phyloP scores from a whole-genome alignment of 2,797 vertebrate species.

The Malacoraja senta region DNA sequence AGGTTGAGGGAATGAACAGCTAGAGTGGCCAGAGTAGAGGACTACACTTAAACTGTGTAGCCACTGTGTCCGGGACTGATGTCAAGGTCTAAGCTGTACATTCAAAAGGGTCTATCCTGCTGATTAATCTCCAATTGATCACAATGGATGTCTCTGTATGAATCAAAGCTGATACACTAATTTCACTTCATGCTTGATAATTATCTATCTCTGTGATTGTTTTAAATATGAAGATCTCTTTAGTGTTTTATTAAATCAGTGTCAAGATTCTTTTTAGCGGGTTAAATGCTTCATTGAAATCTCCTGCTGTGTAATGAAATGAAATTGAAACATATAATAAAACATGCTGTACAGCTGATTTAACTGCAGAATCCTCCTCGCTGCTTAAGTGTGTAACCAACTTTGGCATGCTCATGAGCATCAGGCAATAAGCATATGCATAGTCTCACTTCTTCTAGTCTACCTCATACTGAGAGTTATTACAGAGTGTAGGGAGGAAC shows the following conservation, averaged over 20 bases:
- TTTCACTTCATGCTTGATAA: slow-evolving; percentile 26
- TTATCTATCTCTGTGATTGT: slow-evolving; percentile 35
- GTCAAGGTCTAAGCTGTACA: too few relatives aligned
- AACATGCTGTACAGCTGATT: slow-evolving; percentile 90
- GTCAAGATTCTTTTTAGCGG: slow-evolving; percentile 47
- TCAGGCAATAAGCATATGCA: slow-evolving; percentile 13
- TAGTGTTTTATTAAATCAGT: slow-evolving; percentile 38
- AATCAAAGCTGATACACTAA: slow-evolving; percentile 11
- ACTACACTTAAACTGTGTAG: too few relatives aligned
- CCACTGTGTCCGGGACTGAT: too few relatives aligned
- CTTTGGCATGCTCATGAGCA: slow-evolving; percentile 57
- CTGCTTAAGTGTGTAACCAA: slow-evolving; percentile 74
- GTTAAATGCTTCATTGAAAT: slow-evolving; percentile 95
- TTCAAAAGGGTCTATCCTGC: too few relatives aligned
- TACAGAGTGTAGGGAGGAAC: background rate
- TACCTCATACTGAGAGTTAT: background rate
- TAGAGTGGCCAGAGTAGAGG: too few relatives aligned
- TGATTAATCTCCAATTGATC: slow-evolving; percentile 14
- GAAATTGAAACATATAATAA: slow-evolving; percentile 91
- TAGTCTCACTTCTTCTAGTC: background rate
- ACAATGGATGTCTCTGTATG: slow-evolving; percentile 1
- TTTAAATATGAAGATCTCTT: slow-evolving; percentile 28
- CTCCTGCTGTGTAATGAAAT: slow-evolving; percentile 84
- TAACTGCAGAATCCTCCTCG: slow-evolving; percentile 76
- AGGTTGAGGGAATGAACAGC: too few relatives aligned